These are phyloP conservation scores for Platypus cylindrus DNA, from an alignment of 2,888 invertebrate genomes.

Conservation along the genomic window DNA sequence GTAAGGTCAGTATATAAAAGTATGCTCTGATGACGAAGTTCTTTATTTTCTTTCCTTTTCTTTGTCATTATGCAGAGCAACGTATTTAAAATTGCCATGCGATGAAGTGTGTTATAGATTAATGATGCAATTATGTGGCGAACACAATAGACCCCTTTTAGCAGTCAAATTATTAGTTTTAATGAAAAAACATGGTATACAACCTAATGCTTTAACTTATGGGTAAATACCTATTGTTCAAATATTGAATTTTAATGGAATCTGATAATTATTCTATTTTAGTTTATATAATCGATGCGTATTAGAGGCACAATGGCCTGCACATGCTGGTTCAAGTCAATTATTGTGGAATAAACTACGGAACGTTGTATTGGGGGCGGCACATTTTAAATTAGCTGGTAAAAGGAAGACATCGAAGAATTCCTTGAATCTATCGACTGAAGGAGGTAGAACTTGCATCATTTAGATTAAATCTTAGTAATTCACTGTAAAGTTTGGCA, in stretches of 20 bases:
- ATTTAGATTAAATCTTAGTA: no score
- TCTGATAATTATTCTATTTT: conserved; percentile 1
- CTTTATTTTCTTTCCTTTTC: no score
- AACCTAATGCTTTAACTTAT: conserved; percentile 96
- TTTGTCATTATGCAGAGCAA: conserved; percentile 50
- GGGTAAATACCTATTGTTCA: conserved; percentile 43
- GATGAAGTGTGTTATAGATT: conserved; percentile 97
- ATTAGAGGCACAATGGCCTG: conserved; percentile 89
- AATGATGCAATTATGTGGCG: conserved; percentile 96
- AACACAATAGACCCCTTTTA: conserved; percentile 83
- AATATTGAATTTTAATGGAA: background rate
- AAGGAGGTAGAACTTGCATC: no score
- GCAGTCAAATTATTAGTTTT: conserved; percentile 84
- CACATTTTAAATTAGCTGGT: conserved; percentile 74
- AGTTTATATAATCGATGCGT: conserved; percentile 64
- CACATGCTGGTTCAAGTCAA: conserved; percentile 56
- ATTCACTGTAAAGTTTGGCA: background rate
- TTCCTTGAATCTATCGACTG: conserved; percentile 35
- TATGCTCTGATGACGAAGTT: no score
- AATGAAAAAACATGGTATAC: conserved; percentile 86
- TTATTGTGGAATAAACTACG: conserved; percentile 88
- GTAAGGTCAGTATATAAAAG: conserved; percentile 45
- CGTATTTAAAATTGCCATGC: conserved; percentile 70
- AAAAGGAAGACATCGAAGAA: conserved; percentile 44
- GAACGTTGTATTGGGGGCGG: conserved; percentile 82